These are phyloP conservation scores for Triops longicaudatus DNA, from an alignment of 1,140 invertebrate genomes.

Conservation along the genomic window DNA sequence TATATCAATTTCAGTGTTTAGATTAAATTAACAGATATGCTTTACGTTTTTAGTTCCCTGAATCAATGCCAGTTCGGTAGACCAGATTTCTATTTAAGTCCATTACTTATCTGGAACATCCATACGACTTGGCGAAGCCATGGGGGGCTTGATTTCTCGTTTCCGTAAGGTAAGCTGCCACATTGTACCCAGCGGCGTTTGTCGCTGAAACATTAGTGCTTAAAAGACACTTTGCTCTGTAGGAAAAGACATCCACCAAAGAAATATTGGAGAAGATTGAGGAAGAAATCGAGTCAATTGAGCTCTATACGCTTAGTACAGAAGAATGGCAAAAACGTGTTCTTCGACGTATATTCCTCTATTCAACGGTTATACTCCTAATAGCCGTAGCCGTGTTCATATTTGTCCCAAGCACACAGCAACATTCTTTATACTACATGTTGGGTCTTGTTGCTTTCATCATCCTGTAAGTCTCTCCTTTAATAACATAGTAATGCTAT, in stretches of 20 bases:
- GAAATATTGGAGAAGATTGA: conserved; percentile 63
- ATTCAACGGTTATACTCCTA: conserved; percentile 70
- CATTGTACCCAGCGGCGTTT: conserved; percentile 31
- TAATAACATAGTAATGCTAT: neutral
- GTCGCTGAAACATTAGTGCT: too few relatives aligned
- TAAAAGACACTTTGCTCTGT: conserved; percentile 39
- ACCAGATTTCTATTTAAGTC: neutral
- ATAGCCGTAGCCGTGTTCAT: conserved; percentile 59
- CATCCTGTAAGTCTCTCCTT: conserved; percentile 58
- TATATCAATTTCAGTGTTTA: too few relatives aligned
- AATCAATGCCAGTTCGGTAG: neutral
- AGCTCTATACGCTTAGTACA: conserved; percentile 66
- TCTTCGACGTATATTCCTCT: conserved; percentile 65
- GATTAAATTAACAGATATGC: neutral
- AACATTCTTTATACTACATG: conserved; percentile 57
- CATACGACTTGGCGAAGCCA: neutral
- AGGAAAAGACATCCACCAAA: conserved; percentile 71
- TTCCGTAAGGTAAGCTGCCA: neutral
- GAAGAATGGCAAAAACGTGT: conserved; percentile 68
- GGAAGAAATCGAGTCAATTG: conserved; percentile 65
- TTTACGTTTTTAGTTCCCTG: neutral
- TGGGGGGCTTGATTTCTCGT: neutral
- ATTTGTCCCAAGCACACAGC: conserved; percentile 56
- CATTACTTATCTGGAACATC: neutral
- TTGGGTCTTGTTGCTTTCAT: conserved; percentile 65